A percentile compares a stretch with the other conserved stretches of the same genome.
These are phyloP conservation scores for Paraplagusia blochii DNA, from an alignment of 2,113 vertebrate genomes.

Conservation along the genomic window DNA sequence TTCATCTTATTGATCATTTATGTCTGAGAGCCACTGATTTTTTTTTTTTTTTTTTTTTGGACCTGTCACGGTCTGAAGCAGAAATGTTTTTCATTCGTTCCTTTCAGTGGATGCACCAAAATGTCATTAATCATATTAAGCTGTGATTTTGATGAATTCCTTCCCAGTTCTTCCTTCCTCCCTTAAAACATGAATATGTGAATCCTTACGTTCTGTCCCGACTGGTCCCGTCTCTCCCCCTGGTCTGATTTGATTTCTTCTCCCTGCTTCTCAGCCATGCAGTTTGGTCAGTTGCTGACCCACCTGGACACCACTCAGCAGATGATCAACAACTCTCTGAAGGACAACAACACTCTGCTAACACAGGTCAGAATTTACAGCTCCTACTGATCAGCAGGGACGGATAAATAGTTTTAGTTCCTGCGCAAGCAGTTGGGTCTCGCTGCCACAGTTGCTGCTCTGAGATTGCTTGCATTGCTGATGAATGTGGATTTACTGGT, in stretches of 20 bases:
- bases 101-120: too few species aligned
- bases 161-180: too few species aligned
- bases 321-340: conserved; percentile 87
- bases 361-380: conserved; percentile 75
- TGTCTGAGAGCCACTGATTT: conserved; percentile 13
- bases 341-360: conserved; percentile 83
- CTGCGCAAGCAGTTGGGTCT: too few species aligned
- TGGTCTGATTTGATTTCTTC: not conserved
- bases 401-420: too few species aligned
- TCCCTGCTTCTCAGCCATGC: conserved; percentile 77
- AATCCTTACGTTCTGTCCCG: not conserved
- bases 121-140: too few species aligned
- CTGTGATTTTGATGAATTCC: too few species aligned
- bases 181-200: not conserved
- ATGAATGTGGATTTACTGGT: too few species aligned
- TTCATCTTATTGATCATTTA: conserved; percentile 50
- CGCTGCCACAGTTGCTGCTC: too few species aligned
- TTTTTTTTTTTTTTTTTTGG: conserved; percentile 6
- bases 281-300: conserved; percentile 89
- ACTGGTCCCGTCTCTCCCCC: not conserved
- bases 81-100: conserved; percentile 5
- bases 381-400: not conserved
- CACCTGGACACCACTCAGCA: conserved; percentile 93
- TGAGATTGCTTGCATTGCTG: too few species aligned
- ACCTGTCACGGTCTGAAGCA: conserved; percentile 48